Evolutionary conservation across 2,888 invertebrate species (phyloP).

Genomic region (Lycophotia porphyrea): DNA sequence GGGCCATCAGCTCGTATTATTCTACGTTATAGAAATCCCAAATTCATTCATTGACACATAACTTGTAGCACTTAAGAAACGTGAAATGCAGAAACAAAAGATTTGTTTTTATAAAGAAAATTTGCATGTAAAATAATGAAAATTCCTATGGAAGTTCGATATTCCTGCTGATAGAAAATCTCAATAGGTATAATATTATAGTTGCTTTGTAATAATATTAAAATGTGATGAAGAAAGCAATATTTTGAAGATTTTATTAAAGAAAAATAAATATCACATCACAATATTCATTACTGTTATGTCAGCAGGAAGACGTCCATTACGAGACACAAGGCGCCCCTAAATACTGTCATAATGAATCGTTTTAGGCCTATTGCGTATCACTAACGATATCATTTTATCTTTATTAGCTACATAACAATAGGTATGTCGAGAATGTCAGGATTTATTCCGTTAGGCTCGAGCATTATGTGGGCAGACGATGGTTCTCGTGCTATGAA

Average conservation of each 20-base stretch:
- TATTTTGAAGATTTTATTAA: neutral
- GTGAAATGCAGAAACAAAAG: neutral
- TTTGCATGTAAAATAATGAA: neutral
- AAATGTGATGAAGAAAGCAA: neutral
- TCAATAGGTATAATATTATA: neutral
- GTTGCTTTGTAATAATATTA: neutral
- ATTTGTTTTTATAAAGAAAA: neutral
- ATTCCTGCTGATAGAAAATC: neutral
- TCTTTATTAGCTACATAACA: slow-evolving; percentile 42
- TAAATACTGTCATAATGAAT: slow-evolving; percentile 40
- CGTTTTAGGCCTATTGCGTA: slow-evolving; percentile 25
- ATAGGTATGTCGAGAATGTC: too few species aligned
- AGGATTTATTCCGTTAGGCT: too few species aligned
- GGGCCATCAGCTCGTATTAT: neutral
- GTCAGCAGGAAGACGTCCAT: slow-evolving; percentile 36
- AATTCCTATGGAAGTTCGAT: neutral
- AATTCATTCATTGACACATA: neutral
- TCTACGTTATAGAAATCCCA: neutral
- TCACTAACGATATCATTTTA: slow-evolving; percentile 38
- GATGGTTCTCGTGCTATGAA: too few species aligned
- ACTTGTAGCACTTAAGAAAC: neutral
- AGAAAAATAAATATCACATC: slow-evolving; percentile 19
- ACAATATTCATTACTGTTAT: slow-evolving; percentile 32
- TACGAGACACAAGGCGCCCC: neutral
- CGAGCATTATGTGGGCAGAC: too few species aligned